A percentile compares a stretch with the other conserved stretches of the same genome.
phyloP scores from a whole-genome alignment of 2,888 invertebrate species.

The Helicoverpa assulta region DNA sequence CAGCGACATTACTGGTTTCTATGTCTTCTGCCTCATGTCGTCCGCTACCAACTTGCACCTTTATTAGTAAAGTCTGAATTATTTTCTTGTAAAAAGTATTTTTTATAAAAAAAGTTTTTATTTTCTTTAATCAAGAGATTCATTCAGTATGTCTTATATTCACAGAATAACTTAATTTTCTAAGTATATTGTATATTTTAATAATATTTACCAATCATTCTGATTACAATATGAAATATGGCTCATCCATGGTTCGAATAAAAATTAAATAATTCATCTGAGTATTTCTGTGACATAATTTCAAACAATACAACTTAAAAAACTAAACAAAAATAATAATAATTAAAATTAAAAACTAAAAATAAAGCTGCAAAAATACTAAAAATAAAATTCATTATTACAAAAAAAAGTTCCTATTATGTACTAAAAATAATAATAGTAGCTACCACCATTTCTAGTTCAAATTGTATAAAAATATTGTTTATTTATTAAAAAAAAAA shows the following conservation, averaged over 20 bases:
- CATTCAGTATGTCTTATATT: not conserved
- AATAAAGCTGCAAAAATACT: constrained; percentile 65
- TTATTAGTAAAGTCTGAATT: too few relatives aligned
- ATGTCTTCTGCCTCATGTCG: too few relatives aligned
- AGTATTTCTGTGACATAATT: constrained; percentile 61
- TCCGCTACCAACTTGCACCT: too few relatives aligned
- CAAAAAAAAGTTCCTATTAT: constrained; percentile 62
- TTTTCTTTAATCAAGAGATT: not conserved
- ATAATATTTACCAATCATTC: constrained; percentile 20
- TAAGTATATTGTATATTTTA: not conserved
- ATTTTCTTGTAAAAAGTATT: too few relatives aligned
- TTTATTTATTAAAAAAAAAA: constrained; percentile 30
- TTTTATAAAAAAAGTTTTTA: not conserved
- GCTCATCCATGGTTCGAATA: constrained; percentile 41
- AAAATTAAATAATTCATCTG: constrained; percentile 55
- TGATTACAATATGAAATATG: constrained; percentile 34
- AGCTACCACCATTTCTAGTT: constrained; percentile 67
- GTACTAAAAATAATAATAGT: constrained; percentile 62
- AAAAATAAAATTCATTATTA: constrained; percentile 64
- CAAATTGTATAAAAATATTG: constrained; percentile 59
- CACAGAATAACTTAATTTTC: not conserved
- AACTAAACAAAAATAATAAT: constrained; percentile 41
- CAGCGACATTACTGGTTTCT: too few relatives aligned
- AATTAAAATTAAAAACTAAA: constrained; percentile 51
- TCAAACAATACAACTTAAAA: constrained; percentile 49